Evolutionary conservation across 2,113 vertebrate genomes (phyloP).

Genomic region (Maccullochella peelii): DNA sequence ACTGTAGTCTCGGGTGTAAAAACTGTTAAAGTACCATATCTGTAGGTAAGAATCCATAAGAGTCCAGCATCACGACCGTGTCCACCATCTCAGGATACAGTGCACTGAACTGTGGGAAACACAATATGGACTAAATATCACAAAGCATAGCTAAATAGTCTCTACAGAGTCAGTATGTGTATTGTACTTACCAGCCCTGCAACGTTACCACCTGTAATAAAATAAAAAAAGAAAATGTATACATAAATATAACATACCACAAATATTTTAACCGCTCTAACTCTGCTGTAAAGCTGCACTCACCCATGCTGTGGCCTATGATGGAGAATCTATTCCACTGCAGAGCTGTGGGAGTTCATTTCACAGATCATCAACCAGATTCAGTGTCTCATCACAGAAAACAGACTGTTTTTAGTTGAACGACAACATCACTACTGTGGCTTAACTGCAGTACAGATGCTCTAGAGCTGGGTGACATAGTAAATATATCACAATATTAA

Average conservation of each 20-base stretch:
- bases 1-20: background rate
- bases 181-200: constrained; percentile 81
- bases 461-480: background rate
- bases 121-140: background rate
- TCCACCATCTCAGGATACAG: constrained; percentile 94
- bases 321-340: constrained; percentile 90
- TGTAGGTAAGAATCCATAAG: constrained; percentile 82
- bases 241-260: background rate
- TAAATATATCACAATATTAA: background rate
- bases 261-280: background rate
- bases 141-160: background rate
- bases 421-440: constrained; percentile 28
- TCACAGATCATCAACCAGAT: constrained; percentile 73
- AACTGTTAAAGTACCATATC: constrained; percentile 66
- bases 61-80: constrained; percentile 88
- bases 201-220: constrained; percentile 85
- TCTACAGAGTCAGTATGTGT: no score
- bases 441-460: constrained; percentile 13
- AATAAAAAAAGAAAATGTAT: constrained; percentile 25
- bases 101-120: constrained; percentile 85
- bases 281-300: constrained; percentile 70
- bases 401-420: constrained; percentile 32
- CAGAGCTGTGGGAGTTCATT: constrained; percentile 87
- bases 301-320: constrained; percentile 95
- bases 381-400: constrained; percentile 57